Percentiles rank a stretch among this genome's conserved stretches.
Evolutionary conservation across 2,797 vertebrate species (phyloP).

Genomic region (Cossypha caffra): DNA sequence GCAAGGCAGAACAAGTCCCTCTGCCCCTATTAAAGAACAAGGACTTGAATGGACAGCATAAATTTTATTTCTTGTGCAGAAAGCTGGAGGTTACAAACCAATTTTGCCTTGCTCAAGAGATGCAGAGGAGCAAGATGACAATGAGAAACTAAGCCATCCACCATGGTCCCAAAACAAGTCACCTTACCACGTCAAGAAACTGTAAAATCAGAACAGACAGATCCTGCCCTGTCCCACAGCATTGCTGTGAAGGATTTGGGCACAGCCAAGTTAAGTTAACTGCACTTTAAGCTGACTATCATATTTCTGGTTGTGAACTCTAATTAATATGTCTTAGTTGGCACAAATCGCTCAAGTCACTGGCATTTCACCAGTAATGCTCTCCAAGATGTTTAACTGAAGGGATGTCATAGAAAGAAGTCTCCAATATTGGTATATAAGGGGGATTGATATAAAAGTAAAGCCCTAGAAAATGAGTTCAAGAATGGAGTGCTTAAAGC

Average conservation of each 20-base stretch:
- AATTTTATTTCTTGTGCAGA: background rate
- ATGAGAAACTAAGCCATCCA: background rate
- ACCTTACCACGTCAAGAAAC: background rate
- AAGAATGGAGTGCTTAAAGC: background rate
- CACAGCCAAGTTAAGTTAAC: background rate
- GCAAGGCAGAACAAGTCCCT: background rate
- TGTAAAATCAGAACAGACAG: background rate
- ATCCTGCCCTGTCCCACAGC: background rate
- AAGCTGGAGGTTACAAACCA: background rate
- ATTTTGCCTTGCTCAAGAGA: background rate
- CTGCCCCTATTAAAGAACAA: background rate
- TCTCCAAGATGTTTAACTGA: background rate
- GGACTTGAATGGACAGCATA: background rate
- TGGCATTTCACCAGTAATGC: no score
- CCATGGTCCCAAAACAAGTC: background rate
- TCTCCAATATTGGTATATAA: background rate
- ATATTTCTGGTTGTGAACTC: background rate
- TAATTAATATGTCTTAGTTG: background rate
- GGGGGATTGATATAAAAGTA: background rate
- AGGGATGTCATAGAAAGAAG: background rate
- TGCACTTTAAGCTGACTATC: background rate
- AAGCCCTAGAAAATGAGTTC: background rate
- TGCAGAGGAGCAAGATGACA: background rate
- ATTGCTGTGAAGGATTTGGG: background rate
- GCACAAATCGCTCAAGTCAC: background rate